These are phyloP conservation scores for Aurelia sp. DNA, from an alignment of 30 jellyfish, hydroid and myxozoan genomes.

Conservation along the genomic window DNA sequence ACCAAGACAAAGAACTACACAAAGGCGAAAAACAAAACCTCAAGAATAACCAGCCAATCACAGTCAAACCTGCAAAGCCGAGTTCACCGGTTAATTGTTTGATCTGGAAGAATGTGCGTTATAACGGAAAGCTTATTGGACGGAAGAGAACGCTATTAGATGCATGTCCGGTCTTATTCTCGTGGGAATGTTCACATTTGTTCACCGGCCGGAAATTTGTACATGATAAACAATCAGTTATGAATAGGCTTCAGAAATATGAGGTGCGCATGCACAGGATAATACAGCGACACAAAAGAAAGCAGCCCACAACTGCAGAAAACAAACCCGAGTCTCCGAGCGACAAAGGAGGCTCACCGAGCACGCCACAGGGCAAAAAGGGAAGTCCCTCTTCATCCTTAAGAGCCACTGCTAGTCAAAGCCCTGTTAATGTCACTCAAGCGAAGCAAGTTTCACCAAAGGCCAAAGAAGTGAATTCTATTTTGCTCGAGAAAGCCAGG, in stretches of 20 bases:
- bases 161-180: neutral
- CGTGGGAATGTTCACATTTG: slow-evolving; percentile 53
- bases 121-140: slow-evolving; percentile 20
- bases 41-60: too few relatives aligned
- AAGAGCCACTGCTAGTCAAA: slow-evolving; percentile 23
- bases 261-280: slow-evolving; percentile 24
- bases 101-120: slow-evolving; percentile 44
- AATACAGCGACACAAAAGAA: neutral
- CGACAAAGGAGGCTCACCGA: neutral
- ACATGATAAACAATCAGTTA: slow-evolving; percentile 25
- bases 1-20: too few relatives aligned
- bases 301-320: neutral
- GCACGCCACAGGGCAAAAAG: neutral
- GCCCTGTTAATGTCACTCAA: neutral
- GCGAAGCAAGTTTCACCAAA: neutral
- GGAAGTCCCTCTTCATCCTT: neutral
- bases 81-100: slow-evolving; percentile 7
- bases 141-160: slow-evolving; percentile 21
- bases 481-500: neutral
- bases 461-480: neutral
- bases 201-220: slow-evolving; percentile 25
- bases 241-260: slow-evolving; percentile 20
- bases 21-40: too few relatives aligned
- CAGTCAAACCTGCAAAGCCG: too few relatives aligned
- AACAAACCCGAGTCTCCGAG: neutral